A percentile compares a stretch with the other conserved stretches of the same genome.
These are phyloP conservation scores for Icerya purchasi DNA, from an alignment of 2,888 invertebrate species.

Conservation along the genomic window DNA sequence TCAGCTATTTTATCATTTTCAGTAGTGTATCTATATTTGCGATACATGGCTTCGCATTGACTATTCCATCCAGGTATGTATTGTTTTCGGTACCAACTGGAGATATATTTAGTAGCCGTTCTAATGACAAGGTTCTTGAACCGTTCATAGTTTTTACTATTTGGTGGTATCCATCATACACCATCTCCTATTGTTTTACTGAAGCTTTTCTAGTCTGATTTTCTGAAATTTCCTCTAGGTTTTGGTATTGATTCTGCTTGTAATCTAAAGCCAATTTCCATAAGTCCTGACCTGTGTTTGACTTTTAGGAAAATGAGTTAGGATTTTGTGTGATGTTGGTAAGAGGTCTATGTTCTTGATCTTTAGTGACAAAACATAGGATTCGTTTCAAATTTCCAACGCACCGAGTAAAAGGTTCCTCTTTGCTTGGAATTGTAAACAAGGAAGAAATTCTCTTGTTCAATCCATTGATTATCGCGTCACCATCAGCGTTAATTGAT, in stretches of 20 bases:
- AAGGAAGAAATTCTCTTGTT: too few relatives aligned
- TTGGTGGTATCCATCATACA: slow-evolving; percentile 6
- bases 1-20: background rate
- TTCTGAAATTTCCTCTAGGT: slow-evolving; percentile 4
- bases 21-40: background rate
- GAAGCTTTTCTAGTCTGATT: slow-evolving; percentile 1
- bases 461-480: too few relatives aligned
- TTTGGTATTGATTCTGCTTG: slow-evolving; percentile 4
- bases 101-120: slow-evolving; percentile 1
- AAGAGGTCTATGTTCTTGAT: too few relatives aligned
- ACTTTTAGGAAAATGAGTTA: too few relatives aligned
- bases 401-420: too few relatives aligned
- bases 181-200: slow-evolving; percentile 3
- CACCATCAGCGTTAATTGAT: too few relatives aligned
- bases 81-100: background rate
- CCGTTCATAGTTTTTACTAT: slow-evolving; percentile 2
- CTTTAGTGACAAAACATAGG: too few relatives aligned
- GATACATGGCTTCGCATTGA: background rate
- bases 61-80: background rate
- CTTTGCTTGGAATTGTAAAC: too few relatives aligned
- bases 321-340: too few relatives aligned
- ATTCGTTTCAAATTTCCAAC: too few relatives aligned
- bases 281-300: too few relatives aligned
- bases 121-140: slow-evolving; percentile 7
- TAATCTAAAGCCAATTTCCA: too few relatives aligned